Evolutionary conservation across 2,113 vertebrate genomes (phyloP).

Genomic region (Centrocercus urophasianus): DNA sequence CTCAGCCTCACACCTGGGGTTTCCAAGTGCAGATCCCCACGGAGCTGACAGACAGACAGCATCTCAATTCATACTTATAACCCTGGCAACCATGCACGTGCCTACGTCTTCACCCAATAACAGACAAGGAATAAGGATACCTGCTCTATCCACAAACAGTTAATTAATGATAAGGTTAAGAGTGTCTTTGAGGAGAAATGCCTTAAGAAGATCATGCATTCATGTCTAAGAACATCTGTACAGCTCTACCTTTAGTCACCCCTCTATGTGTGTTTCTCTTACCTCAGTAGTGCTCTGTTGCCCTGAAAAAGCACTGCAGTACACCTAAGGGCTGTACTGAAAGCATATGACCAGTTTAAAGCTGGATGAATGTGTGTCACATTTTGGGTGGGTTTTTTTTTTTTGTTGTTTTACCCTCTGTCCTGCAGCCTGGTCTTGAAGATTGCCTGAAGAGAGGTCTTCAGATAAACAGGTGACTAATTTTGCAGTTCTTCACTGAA

Average conservation of each 20-base stretch:
- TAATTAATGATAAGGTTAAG: too few relatives aligned
- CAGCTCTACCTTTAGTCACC: not conserved
- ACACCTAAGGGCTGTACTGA: not conserved
- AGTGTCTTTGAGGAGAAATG: not conserved
- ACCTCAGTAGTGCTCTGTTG: not conserved
- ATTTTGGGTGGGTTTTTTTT: not conserved
- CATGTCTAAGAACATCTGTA: not conserved
- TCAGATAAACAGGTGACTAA: not conserved
- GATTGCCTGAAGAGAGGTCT: not conserved
- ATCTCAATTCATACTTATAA: too few relatives aligned
- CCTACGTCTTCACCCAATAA: not conserved
- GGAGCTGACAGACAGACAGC: not conserved
- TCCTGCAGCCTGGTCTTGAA: not conserved
- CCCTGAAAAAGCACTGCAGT: not conserved
- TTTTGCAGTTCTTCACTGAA: not conserved
- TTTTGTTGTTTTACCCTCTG: not conserved
- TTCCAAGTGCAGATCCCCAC: not conserved
- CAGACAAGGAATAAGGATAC: not conserved
- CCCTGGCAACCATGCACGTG: not conserved
- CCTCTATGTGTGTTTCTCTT: not conserved
- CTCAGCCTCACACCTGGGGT: not conserved
- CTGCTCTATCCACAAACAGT: not conserved
- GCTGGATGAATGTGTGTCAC: too few relatives aligned
- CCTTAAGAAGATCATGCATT: not conserved
- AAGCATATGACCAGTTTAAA: not conserved